Evolutionary conservation across 2,888 invertebrate genomes (phyloP).

Genomic region (Pterostichus niger): DNA sequence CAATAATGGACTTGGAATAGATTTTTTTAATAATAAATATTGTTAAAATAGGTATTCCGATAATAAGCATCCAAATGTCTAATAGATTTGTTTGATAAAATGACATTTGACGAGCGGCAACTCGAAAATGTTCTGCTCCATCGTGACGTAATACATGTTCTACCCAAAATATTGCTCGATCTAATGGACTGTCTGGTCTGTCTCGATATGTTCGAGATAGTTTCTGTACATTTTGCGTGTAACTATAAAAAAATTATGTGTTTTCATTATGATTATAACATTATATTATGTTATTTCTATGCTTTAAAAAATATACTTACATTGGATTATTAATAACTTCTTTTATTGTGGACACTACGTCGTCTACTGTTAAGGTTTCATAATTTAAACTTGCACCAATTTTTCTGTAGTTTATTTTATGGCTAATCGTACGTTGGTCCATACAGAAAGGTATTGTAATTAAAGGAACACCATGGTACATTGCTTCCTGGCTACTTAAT

Average conservation of each 20-base stretch:
- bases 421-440: conserved; percentile 73
- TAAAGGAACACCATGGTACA: conserved; percentile 70
- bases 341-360: conserved; percentile 68
- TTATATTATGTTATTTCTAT: too few species aligned
- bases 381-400: conserved; percentile 69
- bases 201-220: conserved; percentile 69
- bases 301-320: conserved; percentile 69
- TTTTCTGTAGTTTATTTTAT: conserved; percentile 70
- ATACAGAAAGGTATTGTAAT: conserved; percentile 72
- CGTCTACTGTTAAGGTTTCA: conserved; percentile 68
- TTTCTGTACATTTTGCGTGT: conserved; percentile 68
- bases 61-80: too few species aligned
- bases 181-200: conserved; percentile 68
- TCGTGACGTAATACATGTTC: conserved; percentile 68
- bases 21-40: too few species aligned
- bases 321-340: conserved; percentile 70
- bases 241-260: conserved; percentile 66
- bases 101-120: too few species aligned
- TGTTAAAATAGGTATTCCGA: too few species aligned
- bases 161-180: conserved; percentile 67
- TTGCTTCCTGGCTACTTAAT: conserved; percentile 71
- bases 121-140: background rate
- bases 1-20: too few species aligned
- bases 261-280: too few species aligned
- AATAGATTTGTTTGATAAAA: too few species aligned